These are phyloP conservation scores for Ramphastos sulfuratus DNA, from an alignment of 2,113 vertebrate genomes.

Conservation along the genomic window DNA sequence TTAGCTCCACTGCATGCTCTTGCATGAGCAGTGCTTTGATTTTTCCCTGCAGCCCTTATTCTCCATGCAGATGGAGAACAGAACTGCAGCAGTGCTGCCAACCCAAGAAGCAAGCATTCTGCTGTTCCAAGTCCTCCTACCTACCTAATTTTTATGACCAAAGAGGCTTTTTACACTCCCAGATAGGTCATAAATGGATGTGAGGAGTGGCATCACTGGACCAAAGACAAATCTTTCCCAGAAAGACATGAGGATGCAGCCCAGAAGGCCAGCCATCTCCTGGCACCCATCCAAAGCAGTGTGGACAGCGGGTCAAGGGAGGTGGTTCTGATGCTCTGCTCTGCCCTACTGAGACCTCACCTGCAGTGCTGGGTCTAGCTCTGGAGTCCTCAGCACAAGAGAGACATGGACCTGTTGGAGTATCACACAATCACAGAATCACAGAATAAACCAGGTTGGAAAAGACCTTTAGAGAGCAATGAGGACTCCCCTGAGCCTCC, in stretches of 20 bases:
- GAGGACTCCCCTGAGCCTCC: no score
- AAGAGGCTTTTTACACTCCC: neutral
- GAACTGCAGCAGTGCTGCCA: neutral
- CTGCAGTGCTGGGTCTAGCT: no score
- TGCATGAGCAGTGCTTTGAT: neutral
- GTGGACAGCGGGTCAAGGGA: no score
- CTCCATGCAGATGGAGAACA: slow-evolving; percentile 6
- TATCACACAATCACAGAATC: no score
- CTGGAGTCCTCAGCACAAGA: no score
- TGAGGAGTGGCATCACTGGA: neutral
- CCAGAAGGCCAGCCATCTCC: neutral
- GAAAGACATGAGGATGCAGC: neutral
- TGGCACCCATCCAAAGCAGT: no score
- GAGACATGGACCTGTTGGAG: no score
- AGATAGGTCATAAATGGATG: neutral
- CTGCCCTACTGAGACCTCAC: no score
- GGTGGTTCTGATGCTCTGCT: no score
- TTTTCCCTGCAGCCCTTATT: neutral
- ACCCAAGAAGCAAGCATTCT: neutral
- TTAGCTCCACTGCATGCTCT: neutral
- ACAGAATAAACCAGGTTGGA: no score
- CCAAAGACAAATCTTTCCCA: neutral
- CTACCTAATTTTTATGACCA: neutral
- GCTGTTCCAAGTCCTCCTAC: neutral
- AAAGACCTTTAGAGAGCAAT: no score